Conservation (phyloP, 1,140 invertebrate species). For the Aphelinus atriplicis region DNA sequence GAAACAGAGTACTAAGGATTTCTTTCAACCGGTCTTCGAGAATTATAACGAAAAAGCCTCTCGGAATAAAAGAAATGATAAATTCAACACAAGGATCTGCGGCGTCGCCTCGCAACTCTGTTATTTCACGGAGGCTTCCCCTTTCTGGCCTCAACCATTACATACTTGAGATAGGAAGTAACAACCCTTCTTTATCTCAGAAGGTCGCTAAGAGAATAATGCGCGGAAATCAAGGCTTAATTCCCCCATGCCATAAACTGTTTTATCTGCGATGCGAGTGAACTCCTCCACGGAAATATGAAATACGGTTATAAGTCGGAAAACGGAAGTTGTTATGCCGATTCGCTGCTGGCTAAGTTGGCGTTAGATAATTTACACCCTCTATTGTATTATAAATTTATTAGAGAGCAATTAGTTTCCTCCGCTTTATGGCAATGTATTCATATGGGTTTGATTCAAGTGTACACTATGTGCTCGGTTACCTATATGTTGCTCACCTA, state of each 20-base stretch:
- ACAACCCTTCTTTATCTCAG: conserved; percentile 62
- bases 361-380: conserved; percentile 6
- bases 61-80: conserved; percentile 41
- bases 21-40: conserved; percentile 6
- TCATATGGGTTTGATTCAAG: no score
- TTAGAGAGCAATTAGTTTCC: background rate
- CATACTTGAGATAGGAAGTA: conserved; percentile 59
- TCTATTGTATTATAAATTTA: conserved; percentile 34
- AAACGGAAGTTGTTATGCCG: conserved; percentile 39
- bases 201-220: conserved; percentile 59
- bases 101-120: conserved; percentile 14
- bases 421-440: no score
- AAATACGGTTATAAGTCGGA: conserved; percentile 51
- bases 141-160: conserved; percentile 47
- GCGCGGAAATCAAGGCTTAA: conserved; percentile 65
- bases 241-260: conserved; percentile 57
- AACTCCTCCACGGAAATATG: conserved; percentile 43
- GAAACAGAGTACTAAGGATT: conserved; percentile 34
- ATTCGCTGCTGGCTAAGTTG: conserved; percentile 37
- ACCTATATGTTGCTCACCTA: no score
- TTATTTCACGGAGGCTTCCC: background rate
- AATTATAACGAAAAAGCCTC: conserved; percentile 28
- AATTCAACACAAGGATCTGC: conserved; percentile 20
- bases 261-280: conserved; percentile 55
- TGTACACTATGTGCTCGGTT: no score